Conservation (phyloP, 2,797 vertebrate species). For the Siniperca undulata region DNA sequence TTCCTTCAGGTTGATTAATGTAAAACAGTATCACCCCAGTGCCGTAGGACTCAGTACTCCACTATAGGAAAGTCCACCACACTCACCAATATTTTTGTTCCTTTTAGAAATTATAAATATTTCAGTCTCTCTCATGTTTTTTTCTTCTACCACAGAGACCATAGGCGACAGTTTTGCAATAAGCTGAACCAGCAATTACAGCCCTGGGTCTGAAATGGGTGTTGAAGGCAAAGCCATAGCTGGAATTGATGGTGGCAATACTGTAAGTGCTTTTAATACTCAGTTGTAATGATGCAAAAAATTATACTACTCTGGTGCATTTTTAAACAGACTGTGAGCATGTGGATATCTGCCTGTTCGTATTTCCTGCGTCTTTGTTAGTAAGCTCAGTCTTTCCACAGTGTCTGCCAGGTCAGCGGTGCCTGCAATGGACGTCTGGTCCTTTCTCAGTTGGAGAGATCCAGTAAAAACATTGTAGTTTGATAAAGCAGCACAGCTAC, state of each 20-base stretch:
- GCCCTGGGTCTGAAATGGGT: conserved; percentile 22
- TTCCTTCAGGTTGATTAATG: conserved; percentile 88
- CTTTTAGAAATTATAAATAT: conserved; percentile 58
- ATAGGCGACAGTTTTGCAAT: conserved; percentile 19
- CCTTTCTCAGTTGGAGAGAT: conserved; percentile 29
- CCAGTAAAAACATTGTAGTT: conserved; percentile 65
- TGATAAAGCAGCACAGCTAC: conserved; percentile 57
- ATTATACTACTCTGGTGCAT: conserved; percentile 22
- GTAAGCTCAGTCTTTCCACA: conserved; percentile 76
- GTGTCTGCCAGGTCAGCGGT: conserved; percentile 69
- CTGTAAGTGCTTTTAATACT: conserved; percentile 40
- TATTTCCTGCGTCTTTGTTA: conserved; percentile 55
- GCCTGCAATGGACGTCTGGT: conserved; percentile 56
- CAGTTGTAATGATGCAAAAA: conserved; percentile 38
- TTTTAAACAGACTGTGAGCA: conserved; percentile 37
- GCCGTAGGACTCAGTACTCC: conserved; percentile 36
- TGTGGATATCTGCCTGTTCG: conserved; percentile 47
- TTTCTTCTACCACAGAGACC: conserved; percentile 44
- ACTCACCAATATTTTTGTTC: conserved; percentile 33
- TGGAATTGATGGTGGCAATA: conserved; percentile 27
- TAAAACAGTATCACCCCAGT: conserved; percentile 72
- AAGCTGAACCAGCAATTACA: conserved; percentile 22
- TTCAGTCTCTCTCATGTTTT: conserved; percentile 26
- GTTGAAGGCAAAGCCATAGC: conserved; percentile 46
- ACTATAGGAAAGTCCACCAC: conserved; percentile 51